Evolutionary conservation across 2,797 vertebrate species (phyloP).

Genomic region (Lophura swinhoii): DNA sequence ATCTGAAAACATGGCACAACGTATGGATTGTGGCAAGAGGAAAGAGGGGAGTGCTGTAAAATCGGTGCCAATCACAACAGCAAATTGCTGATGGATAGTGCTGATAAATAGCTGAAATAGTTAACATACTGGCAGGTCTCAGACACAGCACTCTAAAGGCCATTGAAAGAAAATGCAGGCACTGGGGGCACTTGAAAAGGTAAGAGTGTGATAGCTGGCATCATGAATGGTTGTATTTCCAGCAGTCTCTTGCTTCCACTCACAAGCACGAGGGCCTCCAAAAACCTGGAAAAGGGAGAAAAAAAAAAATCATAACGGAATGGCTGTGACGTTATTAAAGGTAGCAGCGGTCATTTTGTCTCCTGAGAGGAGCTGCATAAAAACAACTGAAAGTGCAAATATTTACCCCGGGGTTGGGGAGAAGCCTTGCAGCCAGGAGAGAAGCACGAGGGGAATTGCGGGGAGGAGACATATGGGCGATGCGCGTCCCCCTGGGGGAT

Average conservation of each 20-base stretch:
- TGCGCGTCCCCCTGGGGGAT: not conserved
- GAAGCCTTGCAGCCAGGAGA: not conserved
- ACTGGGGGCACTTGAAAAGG: rapidly evolving
- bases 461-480: not conserved
- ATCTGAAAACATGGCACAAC: not conserved
- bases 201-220: not conserved
- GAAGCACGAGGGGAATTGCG: not conserved
- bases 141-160: not conserved
- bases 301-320: too few relatives aligned
- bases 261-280: rapidly evolving
- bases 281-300: rapidly evolving
- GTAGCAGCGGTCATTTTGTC: rapidly evolving
- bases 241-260: rapidly evolving
- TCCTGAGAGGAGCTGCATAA: rapidly evolving
- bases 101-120: not conserved
- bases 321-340: not conserved
- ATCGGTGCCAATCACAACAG: slow-evolving; percentile 17
- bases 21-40: not conserved
- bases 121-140: not conserved
- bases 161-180: rapidly evolving
- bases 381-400: not conserved
- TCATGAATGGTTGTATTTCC: rapidly evolving
- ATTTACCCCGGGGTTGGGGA: not conserved
- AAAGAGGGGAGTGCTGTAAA: not conserved
- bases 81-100: not conserved